These are phyloP conservation scores for Ophthalmolycus amberensis DNA, from an alignment of 2,113 vertebrate species.

Conservation along the genomic window DNA sequence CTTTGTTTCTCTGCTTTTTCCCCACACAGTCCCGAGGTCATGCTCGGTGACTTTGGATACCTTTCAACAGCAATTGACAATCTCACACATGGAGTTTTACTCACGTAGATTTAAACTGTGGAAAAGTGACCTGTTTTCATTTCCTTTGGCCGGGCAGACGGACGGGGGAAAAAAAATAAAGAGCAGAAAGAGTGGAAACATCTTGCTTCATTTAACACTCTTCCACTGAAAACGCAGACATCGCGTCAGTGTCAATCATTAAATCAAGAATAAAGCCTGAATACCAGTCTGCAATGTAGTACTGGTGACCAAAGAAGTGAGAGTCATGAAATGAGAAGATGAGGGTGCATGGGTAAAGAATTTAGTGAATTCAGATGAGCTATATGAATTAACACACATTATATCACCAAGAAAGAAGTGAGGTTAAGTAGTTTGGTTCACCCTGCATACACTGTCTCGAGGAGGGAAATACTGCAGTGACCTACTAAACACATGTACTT, in stretches of 20 bases:
- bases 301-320: background rate
- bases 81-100: conserved; percentile 20
- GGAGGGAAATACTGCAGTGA: conserved; percentile 22
- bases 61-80: conserved; percentile 13
- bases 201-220: conserved; percentile 5
- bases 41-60: conserved; percentile 1
- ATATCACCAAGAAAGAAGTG: background rate
- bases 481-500: conserved; percentile 55
- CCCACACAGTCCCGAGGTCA: conserved; percentile 38
- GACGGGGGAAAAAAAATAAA: background rate
- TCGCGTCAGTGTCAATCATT: conserved; percentile 40
- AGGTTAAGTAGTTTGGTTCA: background rate
- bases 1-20: conserved; percentile 11
- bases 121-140: conserved; percentile 1
- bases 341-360: background rate
- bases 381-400: background rate
- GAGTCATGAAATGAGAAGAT: background rate
- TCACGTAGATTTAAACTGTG: conserved; percentile 14
- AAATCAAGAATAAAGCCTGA: conserved; percentile 20
- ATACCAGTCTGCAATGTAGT: background rate
- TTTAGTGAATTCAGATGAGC: background rate
- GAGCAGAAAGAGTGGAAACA: conserved; percentile 25
- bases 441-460: background rate
- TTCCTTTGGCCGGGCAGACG: conserved; percentile 8
- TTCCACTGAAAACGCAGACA: conserved; percentile 18